Evolutionary conservation across 2,113 vertebrate genomes (phyloP).

Genomic region (Pseudopodoces humilis): DNA sequence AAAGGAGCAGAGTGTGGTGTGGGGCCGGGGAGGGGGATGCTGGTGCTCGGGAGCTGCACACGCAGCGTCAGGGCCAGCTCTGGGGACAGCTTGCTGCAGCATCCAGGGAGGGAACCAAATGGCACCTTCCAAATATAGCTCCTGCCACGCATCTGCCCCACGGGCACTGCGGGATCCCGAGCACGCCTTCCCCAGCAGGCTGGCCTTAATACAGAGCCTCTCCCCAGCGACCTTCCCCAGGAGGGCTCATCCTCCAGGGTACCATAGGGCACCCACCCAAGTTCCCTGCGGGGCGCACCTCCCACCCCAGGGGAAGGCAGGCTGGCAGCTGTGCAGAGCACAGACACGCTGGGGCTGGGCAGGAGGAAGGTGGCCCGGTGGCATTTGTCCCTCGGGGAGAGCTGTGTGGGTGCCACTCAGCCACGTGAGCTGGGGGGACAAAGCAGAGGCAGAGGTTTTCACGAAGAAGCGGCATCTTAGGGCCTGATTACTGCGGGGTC

Average conservation of each 20-base stretch:
- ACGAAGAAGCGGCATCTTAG: rapidly evolving
- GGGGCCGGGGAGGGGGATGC: neutral
- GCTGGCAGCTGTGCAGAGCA: rapidly evolving
- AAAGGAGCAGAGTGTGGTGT: neutral
- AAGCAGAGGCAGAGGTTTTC: neutral
- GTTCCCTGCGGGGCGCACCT: rapidly evolving
- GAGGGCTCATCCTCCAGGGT: neutral
- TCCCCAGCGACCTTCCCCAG: rapidly evolving
- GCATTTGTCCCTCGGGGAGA: neutral
- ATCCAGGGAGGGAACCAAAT: neutral
- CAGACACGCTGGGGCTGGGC: rapidly evolving
- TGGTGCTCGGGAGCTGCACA: neutral
- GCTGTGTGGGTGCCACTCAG: neutral
- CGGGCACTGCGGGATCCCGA: neutral
- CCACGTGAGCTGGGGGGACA: rapidly evolving
- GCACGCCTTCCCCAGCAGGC: rapidly evolving
- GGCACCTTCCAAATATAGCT: slow-evolving; percentile 27
- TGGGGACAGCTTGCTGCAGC: neutral
- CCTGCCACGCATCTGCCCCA: neutral
- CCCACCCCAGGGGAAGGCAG: neutral
- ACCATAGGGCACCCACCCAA: rapidly evolving
- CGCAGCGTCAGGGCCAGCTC: neutral
- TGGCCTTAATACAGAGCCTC: neutral
- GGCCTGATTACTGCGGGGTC: neutral
- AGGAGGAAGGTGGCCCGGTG: neutral